These are phyloP conservation scores for Drosophila imparisetae DNA, from an alignment of 2,888 invertebrate genomes.

Conservation along the genomic window DNA sequence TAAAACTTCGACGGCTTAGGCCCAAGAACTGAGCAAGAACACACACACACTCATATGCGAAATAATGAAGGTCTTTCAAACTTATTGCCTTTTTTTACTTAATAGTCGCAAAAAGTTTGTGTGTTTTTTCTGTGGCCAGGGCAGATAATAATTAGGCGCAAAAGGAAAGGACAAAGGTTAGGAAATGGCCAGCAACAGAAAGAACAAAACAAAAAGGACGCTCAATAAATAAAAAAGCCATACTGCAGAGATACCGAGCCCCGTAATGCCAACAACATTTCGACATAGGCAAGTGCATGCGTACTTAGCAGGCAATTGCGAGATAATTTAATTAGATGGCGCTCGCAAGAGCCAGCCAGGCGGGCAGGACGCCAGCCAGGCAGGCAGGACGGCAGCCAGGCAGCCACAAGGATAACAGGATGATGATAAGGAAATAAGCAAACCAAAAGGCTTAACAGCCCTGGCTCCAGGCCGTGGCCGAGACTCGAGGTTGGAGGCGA, in stretches of 20 bases:
- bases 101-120: conserved; percentile 37
- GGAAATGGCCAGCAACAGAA: conserved; percentile 49
- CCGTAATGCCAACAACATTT: conserved; percentile 62
- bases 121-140: conserved; percentile 22
- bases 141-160: conserved; percentile 73
- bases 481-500: background rate
- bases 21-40: conserved; percentile 31
- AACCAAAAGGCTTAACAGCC: conserved; percentile 58
- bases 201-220: conserved; percentile 37
- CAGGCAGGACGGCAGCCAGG: conserved; percentile 17
- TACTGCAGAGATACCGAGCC: conserved; percentile 32
- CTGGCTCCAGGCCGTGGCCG: background rate
- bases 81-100: conserved; percentile 65
- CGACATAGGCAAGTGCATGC: conserved; percentile 60
- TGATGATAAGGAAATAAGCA: conserved; percentile 77
- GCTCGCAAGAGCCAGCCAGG: conserved; percentile 11
- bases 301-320: conserved; percentile 79
- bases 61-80: conserved; percentile 74
- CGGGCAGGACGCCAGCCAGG: conserved; percentile 6
- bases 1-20: conserved; percentile 47
- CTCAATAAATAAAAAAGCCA: conserved; percentile 61
- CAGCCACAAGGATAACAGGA: conserved; percentile 67
- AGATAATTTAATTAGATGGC: conserved; percentile 75
- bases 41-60: conserved; percentile 15
- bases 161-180: conserved; percentile 58